Conservation (phyloP, 2,888 invertebrate species). For the Sclerodermus sp. region DNA sequence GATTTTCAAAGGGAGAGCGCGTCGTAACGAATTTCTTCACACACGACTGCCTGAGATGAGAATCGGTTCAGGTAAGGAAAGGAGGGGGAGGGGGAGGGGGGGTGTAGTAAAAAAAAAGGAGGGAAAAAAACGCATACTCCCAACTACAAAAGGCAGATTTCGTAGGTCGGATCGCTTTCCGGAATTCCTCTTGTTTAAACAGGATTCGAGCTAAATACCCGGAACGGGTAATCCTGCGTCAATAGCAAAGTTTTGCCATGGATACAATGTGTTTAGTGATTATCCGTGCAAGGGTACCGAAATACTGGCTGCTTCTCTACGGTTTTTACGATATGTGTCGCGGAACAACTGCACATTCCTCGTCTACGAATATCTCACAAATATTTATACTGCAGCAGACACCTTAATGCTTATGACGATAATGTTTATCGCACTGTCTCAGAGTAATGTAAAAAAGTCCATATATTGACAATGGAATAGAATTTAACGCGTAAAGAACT, state of each 20-base stretch:
- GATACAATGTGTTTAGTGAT: not conserved
- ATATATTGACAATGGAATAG: not conserved
- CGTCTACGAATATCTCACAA: too few relatives aligned
- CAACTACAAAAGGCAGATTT: conserved; percentile 10
- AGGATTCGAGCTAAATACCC: conserved; percentile 5
- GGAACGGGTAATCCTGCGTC: conserved; percentile 6
- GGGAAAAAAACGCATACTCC: conserved; percentile 4
- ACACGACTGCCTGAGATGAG: conserved; percentile 14
- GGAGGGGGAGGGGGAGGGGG: conserved; percentile 1
- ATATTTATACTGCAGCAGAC: too few relatives aligned
- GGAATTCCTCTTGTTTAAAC: conserved; percentile 15
- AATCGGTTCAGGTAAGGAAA: too few relatives aligned
- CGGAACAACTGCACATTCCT: too few relatives aligned
- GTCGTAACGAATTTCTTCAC: conserved; percentile 37
- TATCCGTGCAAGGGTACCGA: too few relatives aligned
- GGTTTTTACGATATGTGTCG: too few relatives aligned
- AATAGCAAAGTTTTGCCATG: not conserved
- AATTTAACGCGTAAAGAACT: too few relatives aligned
- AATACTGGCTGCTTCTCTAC: too few relatives aligned
- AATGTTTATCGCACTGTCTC: too few relatives aligned
- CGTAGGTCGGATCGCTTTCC: conserved; percentile 6
- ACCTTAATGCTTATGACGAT: too few relatives aligned
- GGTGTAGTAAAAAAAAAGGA: not conserved
- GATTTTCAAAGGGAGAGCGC: conserved; percentile 19
- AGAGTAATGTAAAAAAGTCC: too few relatives aligned